Base-by-base conservation (phyloP, 1,140 invertebrate genomes). In the Heliconius nattereri region DNA sequence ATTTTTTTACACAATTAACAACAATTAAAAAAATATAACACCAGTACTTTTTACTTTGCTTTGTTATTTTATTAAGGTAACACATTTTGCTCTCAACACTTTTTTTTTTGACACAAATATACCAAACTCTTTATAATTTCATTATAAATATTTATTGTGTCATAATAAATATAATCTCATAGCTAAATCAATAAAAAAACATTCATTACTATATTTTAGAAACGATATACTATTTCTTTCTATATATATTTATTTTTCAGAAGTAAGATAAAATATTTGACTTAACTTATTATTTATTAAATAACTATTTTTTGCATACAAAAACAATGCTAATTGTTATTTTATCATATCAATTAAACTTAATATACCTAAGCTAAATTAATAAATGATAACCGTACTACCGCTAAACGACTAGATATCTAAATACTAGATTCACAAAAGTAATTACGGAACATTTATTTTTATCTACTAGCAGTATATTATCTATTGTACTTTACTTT, bases 391-490 rank as follows among this genome's bases (percentile, higher is more conserved):
- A 66, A 29, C 23, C 0, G 3, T 66, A 66, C 60, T 29, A 66
- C 60, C 60, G 11, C 60, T 66, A 66, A 66, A 26, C 9, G 60
- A 5, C 60, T 66, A 66, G 26, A 7, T 29, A 66, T 26, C 60
- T 66, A 29, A 29, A 66, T 66, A 66, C 26, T 29, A 11, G 9
- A 66, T 66, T 66, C 60, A 66, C 11, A 66, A 66, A 66, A 66
- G 26, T 66, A 29, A 66, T 66, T 66, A 66, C 26, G 60, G 23
- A 66, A 9, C 11, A 66, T 66, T 13, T 66, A 66, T 29, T 29
- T 66, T 66, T 66, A 66, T 66, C 60, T 29, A 66, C 60, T 60
- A 23, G 9, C n/a, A 23, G n/a, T 60, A 26, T 60, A 60, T 60
- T 60, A 60, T 60, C 23, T 29, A 29, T 66, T 29, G 60, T 66